Percentiles rank a stretch among this genome's conserved stretches.
phyloP scores from a whole-genome alignment of 2,113 vertebrate species.

The Sphaerodactylus townsendi region DNA sequence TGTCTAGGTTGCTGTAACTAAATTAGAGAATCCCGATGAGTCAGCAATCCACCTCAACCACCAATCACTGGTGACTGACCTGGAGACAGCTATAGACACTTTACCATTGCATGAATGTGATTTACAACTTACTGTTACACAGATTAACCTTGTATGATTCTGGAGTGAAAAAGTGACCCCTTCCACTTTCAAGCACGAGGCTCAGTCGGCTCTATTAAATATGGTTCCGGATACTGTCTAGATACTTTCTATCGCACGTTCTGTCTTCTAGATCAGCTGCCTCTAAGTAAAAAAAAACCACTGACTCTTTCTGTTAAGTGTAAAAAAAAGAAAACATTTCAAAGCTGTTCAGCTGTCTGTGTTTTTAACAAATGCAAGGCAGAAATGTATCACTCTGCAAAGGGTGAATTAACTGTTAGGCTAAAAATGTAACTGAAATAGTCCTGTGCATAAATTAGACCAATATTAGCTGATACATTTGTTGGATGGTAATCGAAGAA shows the following conservation, averaged over 20 bases:
- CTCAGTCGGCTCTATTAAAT: conserved; percentile 33
- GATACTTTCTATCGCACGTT: not conserved
- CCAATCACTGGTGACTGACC: conserved; percentile 72
- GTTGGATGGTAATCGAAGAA: no score
- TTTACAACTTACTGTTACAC: conserved; percentile 76
- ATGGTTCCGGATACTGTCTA: conserved; percentile 23
- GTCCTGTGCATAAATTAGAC: no score
- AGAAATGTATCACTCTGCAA: not conserved
- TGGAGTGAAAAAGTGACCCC: not conserved
- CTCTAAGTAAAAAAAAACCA: conserved; percentile 28
- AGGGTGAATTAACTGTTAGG: no score
- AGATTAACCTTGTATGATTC: conserved; percentile 79
- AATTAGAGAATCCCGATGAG: conserved; percentile 76
- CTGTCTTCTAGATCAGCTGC: conserved; percentile 19
- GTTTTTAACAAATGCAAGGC: not conserved
- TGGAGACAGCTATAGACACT: conserved; percentile 75
- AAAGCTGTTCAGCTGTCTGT: conserved; percentile 7
- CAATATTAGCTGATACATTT: no score
- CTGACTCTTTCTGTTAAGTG: conserved; percentile 19
- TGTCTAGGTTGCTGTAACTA: conserved; percentile 68
- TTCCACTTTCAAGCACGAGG: conserved; percentile 24
- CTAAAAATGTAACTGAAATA: no score
- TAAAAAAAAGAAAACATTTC: not conserved
- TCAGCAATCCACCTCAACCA: conserved; percentile 76
- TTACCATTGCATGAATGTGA: conserved; percentile 74